Evolutionary conservation across 2,113 vertebrate genomes (phyloP), one percentile per base, ranked within the genome.

Genomic region (Charina bottae): DNA sequence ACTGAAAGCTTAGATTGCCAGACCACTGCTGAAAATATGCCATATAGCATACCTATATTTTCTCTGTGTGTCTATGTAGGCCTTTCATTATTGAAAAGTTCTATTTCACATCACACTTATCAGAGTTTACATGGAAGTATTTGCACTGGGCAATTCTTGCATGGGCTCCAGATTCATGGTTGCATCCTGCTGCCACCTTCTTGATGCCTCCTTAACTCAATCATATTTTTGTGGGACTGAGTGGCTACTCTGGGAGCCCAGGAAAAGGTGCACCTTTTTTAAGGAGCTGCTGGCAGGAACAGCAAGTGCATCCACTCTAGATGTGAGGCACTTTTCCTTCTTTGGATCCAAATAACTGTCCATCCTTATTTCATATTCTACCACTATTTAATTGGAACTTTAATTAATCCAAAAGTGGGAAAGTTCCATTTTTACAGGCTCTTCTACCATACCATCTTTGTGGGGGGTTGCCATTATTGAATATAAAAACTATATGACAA

Each of bases 11-110:
- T 87, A 26, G 12, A 19, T 93, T 84, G 23, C 68, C 2, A 78
- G 24, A 83, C 0, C 49, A 37, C 13, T 93, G 8, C 28, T 91
- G 88, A 85, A 89, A 64, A 68, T 87, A 90, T 88, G 68, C 17
- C 64, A 28, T 42, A 83, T 2, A 54, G 2, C 62, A 19, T 56
- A 6, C 60, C 62, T 88, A 12, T 49, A 28, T 59, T 94, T 83
- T 62, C 37, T 64, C 0, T 87, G 53, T 78, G 0, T 83, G 28
- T 88, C 54, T 92, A 13, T 54, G 21, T 84, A 94, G 10, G 15
- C 7, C 90, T 6, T 42, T n/a, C 4, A 56, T 17, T 10, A 26
- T 9, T 26, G 60, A 28, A 53, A 85, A 26, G 46, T 13, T 17
- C 17, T 33, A 72, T 2, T 23, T 72, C 49, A 55, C 21, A 72